Evolutionary conservation across 2,113 vertebrate genomes (phyloP).

Genomic region (Corydoras maculifer): DNA sequence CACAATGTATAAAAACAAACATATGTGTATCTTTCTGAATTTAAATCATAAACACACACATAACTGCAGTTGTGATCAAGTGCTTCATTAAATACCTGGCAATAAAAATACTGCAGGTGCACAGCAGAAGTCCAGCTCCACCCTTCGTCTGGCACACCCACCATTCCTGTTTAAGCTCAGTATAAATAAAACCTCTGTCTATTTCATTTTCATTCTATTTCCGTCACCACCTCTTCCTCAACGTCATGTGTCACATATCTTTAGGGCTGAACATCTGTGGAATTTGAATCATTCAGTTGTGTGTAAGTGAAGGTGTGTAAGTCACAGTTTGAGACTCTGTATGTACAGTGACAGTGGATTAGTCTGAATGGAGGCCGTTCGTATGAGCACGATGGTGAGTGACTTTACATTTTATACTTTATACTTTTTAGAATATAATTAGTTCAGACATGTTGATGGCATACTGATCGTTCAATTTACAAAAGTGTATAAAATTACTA

Average conservation of each 20-base stretch:
- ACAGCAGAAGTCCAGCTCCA: conserved; percentile 4
- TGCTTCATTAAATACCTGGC: conserved; percentile 8
- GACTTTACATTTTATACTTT: neutral
- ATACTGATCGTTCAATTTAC: too few species aligned
- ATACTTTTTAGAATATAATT: neutral
- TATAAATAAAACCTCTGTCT: conserved; percentile 6
- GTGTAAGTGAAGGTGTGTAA: conserved; percentile 20
- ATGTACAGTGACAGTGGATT: conserved; percentile 8
- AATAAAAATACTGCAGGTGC: neutral
- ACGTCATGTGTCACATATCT: conserved; percentile 22
- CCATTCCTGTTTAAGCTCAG: conserved; percentile 18
- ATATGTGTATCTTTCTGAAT: neutral
- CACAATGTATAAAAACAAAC: neutral
- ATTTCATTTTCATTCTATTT: neutral
- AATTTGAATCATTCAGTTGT: conserved; percentile 25
- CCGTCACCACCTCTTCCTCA: neutral
- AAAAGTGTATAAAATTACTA: too few species aligned
- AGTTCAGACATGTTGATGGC: neutral
- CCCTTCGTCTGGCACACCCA: conserved; percentile 17
- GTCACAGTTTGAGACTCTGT: conserved; percentile 8
- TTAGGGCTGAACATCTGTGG: neutral
- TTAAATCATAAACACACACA: neutral
- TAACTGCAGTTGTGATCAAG: neutral
- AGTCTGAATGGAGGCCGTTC: conserved; percentile 31
- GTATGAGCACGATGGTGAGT: conserved; percentile 38